Evolutionary conservation across 1,140 invertebrate genomes (phyloP).

Genomic region (Plectrocnemia conspersa): DNA sequence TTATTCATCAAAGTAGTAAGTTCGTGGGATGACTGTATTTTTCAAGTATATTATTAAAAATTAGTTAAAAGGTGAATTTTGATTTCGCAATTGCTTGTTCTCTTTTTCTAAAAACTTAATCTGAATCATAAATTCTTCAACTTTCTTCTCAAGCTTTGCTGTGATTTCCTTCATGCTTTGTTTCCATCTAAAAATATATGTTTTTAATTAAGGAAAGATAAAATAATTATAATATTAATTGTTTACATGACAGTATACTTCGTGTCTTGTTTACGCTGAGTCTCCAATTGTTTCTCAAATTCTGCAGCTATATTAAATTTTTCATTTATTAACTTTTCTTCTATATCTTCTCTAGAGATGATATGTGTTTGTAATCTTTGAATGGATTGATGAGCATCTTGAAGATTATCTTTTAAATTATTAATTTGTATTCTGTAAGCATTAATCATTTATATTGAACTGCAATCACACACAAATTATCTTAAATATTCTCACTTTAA

Average conservation of each 20-base stretch:
- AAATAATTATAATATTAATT: background rate
- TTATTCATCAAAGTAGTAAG: too few relatives aligned
- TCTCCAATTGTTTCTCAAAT: constrained; percentile 46
- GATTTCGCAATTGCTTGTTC: constrained; percentile 46
- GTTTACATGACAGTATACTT: constrained; percentile 36
- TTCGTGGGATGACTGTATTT: too few relatives aligned
- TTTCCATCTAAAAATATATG: constrained; percentile 52
- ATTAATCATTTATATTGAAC: background rate
- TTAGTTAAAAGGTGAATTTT: too few relatives aligned
- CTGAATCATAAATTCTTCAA: constrained; percentile 53
- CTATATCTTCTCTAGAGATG: constrained; percentile 38
- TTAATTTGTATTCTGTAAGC: constrained; percentile 30
- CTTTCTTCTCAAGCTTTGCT: constrained; percentile 55
- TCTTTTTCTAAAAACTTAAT: constrained; percentile 51
- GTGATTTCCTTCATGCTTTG: constrained; percentile 60
- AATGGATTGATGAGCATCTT: constrained; percentile 36
- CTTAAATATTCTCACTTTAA: constrained; percentile 34
- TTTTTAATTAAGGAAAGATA: constrained; percentile 18
- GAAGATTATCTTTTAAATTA: constrained; percentile 27
- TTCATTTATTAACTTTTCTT: constrained; percentile 21
- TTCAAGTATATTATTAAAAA: too few relatives aligned
- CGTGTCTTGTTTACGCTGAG: constrained; percentile 45
- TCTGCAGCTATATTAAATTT: constrained; percentile 37
- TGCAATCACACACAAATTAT: background rate
- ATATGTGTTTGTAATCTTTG: constrained; percentile 42